Evolutionary conservation across 2,888 invertebrate species (phyloP), one percentile per base, ranked within the genome.

Genomic region (Hipparchia semele): DNA sequence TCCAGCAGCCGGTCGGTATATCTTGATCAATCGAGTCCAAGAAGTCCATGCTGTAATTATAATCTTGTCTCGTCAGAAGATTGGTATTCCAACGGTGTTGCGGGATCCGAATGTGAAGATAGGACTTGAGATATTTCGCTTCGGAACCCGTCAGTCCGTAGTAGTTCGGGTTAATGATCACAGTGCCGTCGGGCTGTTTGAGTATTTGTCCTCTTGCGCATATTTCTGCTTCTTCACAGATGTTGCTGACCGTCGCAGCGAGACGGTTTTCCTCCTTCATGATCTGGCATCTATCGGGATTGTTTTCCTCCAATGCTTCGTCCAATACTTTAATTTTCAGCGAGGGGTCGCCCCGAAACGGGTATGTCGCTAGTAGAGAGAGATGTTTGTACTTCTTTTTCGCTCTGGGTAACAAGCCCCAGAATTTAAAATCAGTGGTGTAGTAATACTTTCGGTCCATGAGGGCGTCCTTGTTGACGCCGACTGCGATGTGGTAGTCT

Each of bases 11-110:
- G 79, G 92, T 94, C 0, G 98, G 98, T 67, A 97, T 95, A 79
- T 98, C 97, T 73, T 95, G 95, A 82, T 97, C 97, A 23, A 98
- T 92, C 0, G 96, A 95, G 85, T 98, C 98, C 79, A 98, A 90
- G 86, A 98, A 98, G 87, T 98, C 98, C 81, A 96, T 94, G 10
- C 98, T 96, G 82, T 96, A 97, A 89, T 98, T 98, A 79, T 98
- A 97, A 88, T 98, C 97, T 49, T 95, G 95, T 72, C 97, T 94
- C n/a, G 96, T 96, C 1, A 97, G 91, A 7, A 98, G 94, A 87
- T 98, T 97, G 0, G 95, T 94, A 80, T 97, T 97, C 94, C 96
- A 96, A 78, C 96, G 96, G 81, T 96, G 95, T 79, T 95, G 94
- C 0, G 97, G 95, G 71, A 91, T 84, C 73, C 98, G 95, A 79